Evolutionary conservation across 2,113 vertebrate species (phyloP), one percentile per base, ranked within the genome.

Genomic region (Athene noctua): DNA sequence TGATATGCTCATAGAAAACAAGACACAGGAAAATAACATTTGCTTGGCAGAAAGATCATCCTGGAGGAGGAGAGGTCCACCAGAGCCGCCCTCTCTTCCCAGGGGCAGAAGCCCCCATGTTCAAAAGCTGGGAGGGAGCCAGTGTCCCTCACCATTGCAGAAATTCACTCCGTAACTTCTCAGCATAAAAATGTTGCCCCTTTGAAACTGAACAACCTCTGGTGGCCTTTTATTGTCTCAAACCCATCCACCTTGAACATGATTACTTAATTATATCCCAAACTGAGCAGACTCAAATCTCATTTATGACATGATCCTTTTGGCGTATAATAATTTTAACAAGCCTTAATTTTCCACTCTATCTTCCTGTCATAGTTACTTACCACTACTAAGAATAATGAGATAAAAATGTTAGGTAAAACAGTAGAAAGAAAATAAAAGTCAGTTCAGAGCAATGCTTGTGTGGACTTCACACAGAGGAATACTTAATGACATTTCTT

Each of bases 281-380:
- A 88, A 97, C 88, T 96, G 94, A 91, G 94, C 88, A 97, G 92
- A 94, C 92, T 93, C 67, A 97, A 95, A 95, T 96, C 90, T 86
- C 94, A 88, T 97, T 97, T 95, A 90, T 96, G 95, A 97, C 96
- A 97, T 95, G 95, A 96, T 97, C 94, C 94, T 96, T 96, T 97
- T 96, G 92, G 92, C 91, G 84, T 83, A 85, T 96, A 93, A 96
- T 93, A 95, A 86, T 81, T 92, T 94, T 97, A 97, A 97, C 91
- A 97, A 97, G 96, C 94, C 91, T 96, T 95, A 97, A 97, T 97
- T 97, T 97, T 97, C 94, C 91, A 96, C 97, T 97, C 92, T 89
- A 92, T 96, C 96, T 97, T 97, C 92, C 97, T 97, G 97, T 97
- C 97, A 96, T 88, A 97, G 94, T 95, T 97, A 97, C 96, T 97